phyloP scores from a whole-genome alignment of 2,888 invertebrate genomes.

The Cataglyphis albicans region DNA sequence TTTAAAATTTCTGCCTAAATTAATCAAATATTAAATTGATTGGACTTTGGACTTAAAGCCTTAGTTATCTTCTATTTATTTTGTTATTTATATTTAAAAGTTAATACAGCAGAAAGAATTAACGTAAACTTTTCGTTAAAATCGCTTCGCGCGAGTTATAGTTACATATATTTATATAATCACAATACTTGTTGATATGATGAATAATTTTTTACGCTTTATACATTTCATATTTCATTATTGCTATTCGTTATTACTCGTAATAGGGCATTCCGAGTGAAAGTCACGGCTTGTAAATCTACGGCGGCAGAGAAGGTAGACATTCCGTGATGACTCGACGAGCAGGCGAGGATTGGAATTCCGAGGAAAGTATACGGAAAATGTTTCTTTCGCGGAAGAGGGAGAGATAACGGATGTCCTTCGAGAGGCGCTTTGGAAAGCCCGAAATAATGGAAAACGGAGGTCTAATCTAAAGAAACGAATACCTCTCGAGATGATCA shows the following conservation, averaged over 20 bases:
- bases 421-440: background rate
- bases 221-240: background rate
- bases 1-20: too few relatives aligned
- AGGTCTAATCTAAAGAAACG: background rate
- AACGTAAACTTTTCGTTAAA: too few relatives aligned
- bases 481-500: background rate
- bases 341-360: background rate
- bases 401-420: background rate
- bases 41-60: too few relatives aligned
- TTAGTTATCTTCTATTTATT: too few relatives aligned
- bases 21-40: too few relatives aligned
- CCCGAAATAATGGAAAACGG: background rate
- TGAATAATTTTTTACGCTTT: background rate
- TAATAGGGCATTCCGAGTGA: constrained; percentile 39
- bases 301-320: background rate
- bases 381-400: background rate
- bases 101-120: too few relatives aligned
- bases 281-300: constrained; percentile 37
- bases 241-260: constrained; percentile 21
- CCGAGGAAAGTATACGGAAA: background rate
- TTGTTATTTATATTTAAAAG: too few relatives aligned
- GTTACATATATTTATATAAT: background rate
- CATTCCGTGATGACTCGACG: constrained; percentile 8
- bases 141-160: background rate
- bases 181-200: background rate